Base-by-base conservation (phyloP, 2,888 invertebrate species). In the Drosophila atripex region DNA sequence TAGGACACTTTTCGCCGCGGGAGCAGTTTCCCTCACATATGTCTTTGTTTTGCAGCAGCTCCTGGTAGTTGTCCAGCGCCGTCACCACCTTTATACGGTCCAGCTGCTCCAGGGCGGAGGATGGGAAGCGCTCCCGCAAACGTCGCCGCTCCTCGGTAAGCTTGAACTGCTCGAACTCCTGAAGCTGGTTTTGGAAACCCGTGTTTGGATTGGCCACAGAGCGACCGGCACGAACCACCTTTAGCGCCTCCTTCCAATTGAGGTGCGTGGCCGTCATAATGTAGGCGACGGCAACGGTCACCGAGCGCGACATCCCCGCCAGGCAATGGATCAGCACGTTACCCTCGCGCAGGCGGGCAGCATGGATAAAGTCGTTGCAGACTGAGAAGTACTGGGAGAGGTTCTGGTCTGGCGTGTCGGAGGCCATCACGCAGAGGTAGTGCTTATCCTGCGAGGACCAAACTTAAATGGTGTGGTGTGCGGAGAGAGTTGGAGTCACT, bases 301-400 rank as follows among this genome's bases (percentile, higher is more conserved):
- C 98, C 89, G 98, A 98, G 21, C 99, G 94, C 1, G 98, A 98
- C 95, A 99, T 98, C 30, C 99, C 99, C 18, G 98, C 99, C 89
- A 99, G 92, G 92, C 99, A 99, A 91, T 99, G 99, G 85, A 99
- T 97, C 25, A 99, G 94, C 43, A 97, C 97, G 91, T 96, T 96
- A 52, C 98, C 98, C 66, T 97, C 97, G 59, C 96, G 93, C 25
- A 97, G 93, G 35, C 99, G 93, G 1, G 98, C 98, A 0, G 95
- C 95, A 91, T 99, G 99, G 83, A 99, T 98, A 91, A 99, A 99
- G 91, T 99, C 98, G 93, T 98, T 98, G 93, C 97, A 98, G 75
- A 97, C 92, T 46, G 97, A 94, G 92, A 99, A 98, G 92, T 97
- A 98, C 92, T 97, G 98, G 35, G 96, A 95, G 56, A 99, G 93